Evolutionary conservation across 2,888 invertebrate species (phyloP), one percentile per base, ranked within the genome.

Genomic region (Drosophila yooni): DNA sequence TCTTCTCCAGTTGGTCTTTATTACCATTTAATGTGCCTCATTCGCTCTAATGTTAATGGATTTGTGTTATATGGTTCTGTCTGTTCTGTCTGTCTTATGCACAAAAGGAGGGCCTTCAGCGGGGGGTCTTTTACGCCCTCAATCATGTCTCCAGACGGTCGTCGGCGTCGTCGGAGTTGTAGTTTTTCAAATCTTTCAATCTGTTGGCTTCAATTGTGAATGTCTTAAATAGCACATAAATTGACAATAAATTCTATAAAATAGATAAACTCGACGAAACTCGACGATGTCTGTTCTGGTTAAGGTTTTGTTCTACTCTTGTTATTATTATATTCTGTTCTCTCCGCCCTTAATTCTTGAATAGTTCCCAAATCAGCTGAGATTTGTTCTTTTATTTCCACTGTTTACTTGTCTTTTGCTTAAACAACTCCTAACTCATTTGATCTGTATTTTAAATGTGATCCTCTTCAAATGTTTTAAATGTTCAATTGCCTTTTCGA

Each of bases 21-120:
- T 79, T 75, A 79, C 71, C 76, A 75, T 81, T 83, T 77, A 83
- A 84, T 86, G 86, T 72, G 71, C 70, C 54, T 51, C 79, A 58
- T 67, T 73, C 67, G 62, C 59, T 75, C 62, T 57, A 66, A 79
- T 79, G 70, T 68, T 74, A 83, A 83, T 85, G 85, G 74, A 76
- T 74, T 71, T 74, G 74, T 79, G 62, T 53, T 56, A 63, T 76
- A 25, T 56, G 52, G 52, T 36, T 65, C 29, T 15, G 10, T 56
- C 15, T 10, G 21, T 52, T 52, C 21, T 21, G 21, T 21, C 21
- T 21, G 21, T 21, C 27, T 27, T 10, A 29, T 34, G 29, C 29
- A 50, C 13, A 33, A 46, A 57, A 53, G 43, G 21, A 46, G 43
- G 57, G 61, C n/a, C 34, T 58, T 1, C 68, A 43, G 74, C 62